Conservation (phyloP, 2,113 vertebrate species). For the Sorex araneus region DNA sequence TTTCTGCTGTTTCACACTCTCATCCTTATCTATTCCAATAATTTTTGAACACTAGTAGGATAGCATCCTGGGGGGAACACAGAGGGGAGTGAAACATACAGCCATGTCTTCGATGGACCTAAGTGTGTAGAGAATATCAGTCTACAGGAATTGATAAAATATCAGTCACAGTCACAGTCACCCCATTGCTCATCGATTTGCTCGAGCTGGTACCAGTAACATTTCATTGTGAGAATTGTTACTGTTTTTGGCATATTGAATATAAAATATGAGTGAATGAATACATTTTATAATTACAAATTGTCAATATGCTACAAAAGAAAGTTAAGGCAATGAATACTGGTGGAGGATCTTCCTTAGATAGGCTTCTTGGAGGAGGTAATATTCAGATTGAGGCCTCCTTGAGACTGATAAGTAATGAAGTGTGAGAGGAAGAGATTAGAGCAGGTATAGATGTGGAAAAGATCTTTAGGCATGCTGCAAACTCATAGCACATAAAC, state of each 20-base stretch:
- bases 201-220: too few species aligned
- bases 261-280: conserved; percentile 15
- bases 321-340: background rate
- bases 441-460: background rate
- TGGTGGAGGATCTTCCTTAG: background rate
- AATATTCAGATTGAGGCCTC: background rate
- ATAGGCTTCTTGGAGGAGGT: conserved; percentile 7
- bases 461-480: background rate
- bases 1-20: conserved; percentile 36
- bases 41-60: conserved; percentile 15
- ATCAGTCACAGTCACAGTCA: too few species aligned
- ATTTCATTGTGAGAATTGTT: too few species aligned
- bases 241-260: too few species aligned
- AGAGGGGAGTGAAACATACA: conserved; percentile 5
- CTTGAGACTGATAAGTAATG: background rate
- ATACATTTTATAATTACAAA: conserved; percentile 19
- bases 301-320: conserved; percentile 29
- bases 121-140: conserved; percentile 10
- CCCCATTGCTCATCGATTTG: too few species aligned
- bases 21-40: conserved; percentile 18
- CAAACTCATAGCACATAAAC: background rate
- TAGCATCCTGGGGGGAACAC: background rate
- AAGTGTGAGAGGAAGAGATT: background rate
- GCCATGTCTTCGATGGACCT: background rate
- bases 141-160: too few species aligned